A percentile compares a stretch with the other conserved stretches of the same genome.
These are phyloP conservation scores for Halesus radiatus DNA, from an alignment of 1,140 invertebrate genomes.

Conservation along the genomic window DNA sequence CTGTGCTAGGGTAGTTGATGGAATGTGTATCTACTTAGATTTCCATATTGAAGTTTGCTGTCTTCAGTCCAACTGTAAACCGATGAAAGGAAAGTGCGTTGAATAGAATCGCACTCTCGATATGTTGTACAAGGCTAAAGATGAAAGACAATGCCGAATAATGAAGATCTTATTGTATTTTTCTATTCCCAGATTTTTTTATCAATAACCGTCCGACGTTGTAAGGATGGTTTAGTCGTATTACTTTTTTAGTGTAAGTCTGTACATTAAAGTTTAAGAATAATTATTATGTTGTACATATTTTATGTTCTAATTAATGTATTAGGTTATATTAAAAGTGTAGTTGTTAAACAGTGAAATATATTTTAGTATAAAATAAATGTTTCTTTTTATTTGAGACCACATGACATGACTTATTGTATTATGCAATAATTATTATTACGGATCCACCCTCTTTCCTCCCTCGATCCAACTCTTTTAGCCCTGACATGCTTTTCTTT, in stretches of 20 bases:
- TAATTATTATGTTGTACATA: slow-evolving; percentile 23
- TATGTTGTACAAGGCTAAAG: too few relatives aligned
- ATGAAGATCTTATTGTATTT: slow-evolving; percentile 1
- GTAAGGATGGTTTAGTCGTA: slow-evolving; percentile 20
- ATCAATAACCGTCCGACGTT: neutral
- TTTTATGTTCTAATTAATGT: neutral
- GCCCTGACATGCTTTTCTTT: too few relatives aligned
- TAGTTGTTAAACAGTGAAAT: slow-evolving; percentile 36
- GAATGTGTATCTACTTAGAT: too few relatives aligned
- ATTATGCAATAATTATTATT: too few relatives aligned
- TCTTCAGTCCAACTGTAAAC: too few relatives aligned
- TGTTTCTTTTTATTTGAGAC: neutral
- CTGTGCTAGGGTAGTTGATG: too few relatives aligned
- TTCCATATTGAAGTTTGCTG: too few relatives aligned
- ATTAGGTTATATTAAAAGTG: slow-evolving; percentile 10
- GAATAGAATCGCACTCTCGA: too few relatives aligned
- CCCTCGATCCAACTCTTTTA: too few relatives aligned
- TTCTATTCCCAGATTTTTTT: slow-evolving; percentile 20
- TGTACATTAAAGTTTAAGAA: slow-evolving; percentile 30
- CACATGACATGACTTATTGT: too few relatives aligned
- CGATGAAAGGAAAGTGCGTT: too few relatives aligned
- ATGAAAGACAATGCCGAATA: neutral
- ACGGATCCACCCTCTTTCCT: too few relatives aligned
- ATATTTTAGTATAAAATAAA: slow-evolving; percentile 29
- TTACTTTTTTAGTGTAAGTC: slow-evolving; percentile 12